Base-by-base conservation (phyloP, 2,113 vertebrate species). In the Paedocypris sp. region DNA sequence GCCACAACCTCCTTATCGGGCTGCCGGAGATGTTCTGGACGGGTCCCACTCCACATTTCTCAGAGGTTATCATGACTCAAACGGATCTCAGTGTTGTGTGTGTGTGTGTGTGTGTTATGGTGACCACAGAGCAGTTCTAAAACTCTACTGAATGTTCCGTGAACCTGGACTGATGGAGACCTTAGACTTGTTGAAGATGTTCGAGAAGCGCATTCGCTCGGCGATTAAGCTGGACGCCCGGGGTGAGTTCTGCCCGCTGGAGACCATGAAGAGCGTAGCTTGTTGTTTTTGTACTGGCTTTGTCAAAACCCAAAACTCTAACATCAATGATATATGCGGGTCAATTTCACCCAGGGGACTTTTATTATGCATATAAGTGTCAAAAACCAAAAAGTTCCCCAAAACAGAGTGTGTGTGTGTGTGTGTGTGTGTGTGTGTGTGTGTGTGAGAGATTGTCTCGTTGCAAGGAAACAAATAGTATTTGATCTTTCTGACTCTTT, bases 1-100 rank as follows among this genome's bases (percentile, higher is more conserved):
- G 62, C 32, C 47, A 43, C 63, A 58, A 18, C 29, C 26, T 46
- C 50, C n/a, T 51, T 66, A 46, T 66, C 29, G 50, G 47, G 42
- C 22, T 38, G 43, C 42, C 43, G 32, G 39, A 58, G 54, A 31
- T 31, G 38, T 45, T 20, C 25, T 57, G 48, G 31, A 45, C 47
- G 22, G 26, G 20, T 16, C 46, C 46, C 52, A 54, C 66, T 73
- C 66, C 53, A 66, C 71, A 66, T 73, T 69, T 62, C 42, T 38
- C 51, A 38, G 28, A 64, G 33, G 56, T 66, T 38, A 38, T 62
- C 60, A 49, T 67, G 46, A 65, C 58, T 58, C 43, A 50, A 25
- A 15, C 32, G 41, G 16, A 38, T 41, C 36, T 58, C 56, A 46
- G 48, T 39, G 18, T 16, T 60, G 23, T 23, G 51, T 46, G 62